Base-by-base conservation (phyloP, 2,888 invertebrate species). In the Macaria notata region DNA sequence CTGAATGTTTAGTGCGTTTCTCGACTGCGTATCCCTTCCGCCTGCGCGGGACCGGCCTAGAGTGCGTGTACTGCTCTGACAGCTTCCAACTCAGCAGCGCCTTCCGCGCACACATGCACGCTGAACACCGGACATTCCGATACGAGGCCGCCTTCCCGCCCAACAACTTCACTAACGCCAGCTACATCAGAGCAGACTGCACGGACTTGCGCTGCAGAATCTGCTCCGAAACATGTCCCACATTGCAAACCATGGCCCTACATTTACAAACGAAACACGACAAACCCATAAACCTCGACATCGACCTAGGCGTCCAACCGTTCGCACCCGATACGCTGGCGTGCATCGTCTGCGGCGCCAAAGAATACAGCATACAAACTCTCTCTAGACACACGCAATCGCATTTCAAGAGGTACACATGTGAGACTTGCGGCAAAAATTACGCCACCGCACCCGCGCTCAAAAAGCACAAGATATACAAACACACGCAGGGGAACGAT, bases 1-100 rank as follows among this genome's bases (percentile, higher is more conserved):
- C 88, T 74, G 85, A 86, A 82, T 64, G 83, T 62, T 76, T 90
- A 66, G 81, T 90, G 80, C 80, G 78, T 82, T 86, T 79, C 75
- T 79, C 88, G 5, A 90, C 90, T 56, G 89, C 83, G 58, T 88
- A 86, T 79, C 90, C 90, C 69, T 90, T 90, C 84, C 81, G 86
- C 70, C 83, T 89, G 45, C 87, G 86, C 7, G 86, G 84, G 64
- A 79, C 84, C 56, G 70, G 74, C 51, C 83, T 90, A 81, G 82
- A 87, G 67, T 90, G 90, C 75, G 88, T 88, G 39, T 89, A 84
- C 77, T 90, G 90, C 76, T 79, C 79, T 59, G 88, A 87, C 64
- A 76, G 75, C 58, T 86, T 77, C 70, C 78, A 81, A 41, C 81
- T 84, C 46, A 81, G 86, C 3, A 56, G 74, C 3, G 64, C 70